phyloP scores from a whole-genome alignment of 1,140 invertebrate genomes.

The Trichogramma pretiosum region DNA sequence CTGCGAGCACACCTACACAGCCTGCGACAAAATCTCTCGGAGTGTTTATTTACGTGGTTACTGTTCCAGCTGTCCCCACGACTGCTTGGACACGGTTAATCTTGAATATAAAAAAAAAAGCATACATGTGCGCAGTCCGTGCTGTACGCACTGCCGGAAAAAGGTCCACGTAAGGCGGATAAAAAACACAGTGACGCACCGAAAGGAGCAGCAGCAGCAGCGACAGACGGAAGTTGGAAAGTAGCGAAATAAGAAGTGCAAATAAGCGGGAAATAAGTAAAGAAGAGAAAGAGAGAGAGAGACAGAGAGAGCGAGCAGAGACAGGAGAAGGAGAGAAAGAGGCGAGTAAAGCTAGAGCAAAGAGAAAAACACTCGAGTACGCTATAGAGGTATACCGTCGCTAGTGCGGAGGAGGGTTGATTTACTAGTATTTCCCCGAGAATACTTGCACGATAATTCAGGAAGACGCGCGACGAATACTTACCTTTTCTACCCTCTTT shows the following conservation, averaged over 20 bases:
- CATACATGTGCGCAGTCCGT: too few species aligned
- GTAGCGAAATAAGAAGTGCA: conserved; percentile 4
- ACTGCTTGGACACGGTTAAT: too few species aligned
- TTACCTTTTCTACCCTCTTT: conserved; percentile 26
- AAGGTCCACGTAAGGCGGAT: not conserved
- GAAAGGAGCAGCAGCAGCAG: not conserved
- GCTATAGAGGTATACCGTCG: too few species aligned
- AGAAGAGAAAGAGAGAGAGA: conserved; percentile 4
- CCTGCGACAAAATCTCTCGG: too few species aligned
- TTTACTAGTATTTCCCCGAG: conserved; percentile 38
- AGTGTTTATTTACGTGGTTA: too few species aligned
- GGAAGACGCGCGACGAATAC: conserved; percentile 36
- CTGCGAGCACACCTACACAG: too few species aligned
- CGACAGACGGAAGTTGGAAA: not conserved
- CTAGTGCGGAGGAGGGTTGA: conserved; percentile 30
- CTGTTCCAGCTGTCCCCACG: too few species aligned
- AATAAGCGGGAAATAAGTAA: conserved; percentile 13
- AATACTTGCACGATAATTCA: conserved; percentile 39
- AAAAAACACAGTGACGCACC: not conserved
- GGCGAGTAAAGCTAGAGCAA: not conserved
- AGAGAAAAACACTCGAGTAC: not conserved
- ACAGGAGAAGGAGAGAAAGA: too few species aligned
- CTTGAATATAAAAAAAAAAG: too few species aligned
- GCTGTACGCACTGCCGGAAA: too few species aligned
- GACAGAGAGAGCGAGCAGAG: conserved; percentile 13